Evolutionary conservation across 2,888 invertebrate genomes (phyloP).

Genomic region (Mantis religiosa): DNA sequence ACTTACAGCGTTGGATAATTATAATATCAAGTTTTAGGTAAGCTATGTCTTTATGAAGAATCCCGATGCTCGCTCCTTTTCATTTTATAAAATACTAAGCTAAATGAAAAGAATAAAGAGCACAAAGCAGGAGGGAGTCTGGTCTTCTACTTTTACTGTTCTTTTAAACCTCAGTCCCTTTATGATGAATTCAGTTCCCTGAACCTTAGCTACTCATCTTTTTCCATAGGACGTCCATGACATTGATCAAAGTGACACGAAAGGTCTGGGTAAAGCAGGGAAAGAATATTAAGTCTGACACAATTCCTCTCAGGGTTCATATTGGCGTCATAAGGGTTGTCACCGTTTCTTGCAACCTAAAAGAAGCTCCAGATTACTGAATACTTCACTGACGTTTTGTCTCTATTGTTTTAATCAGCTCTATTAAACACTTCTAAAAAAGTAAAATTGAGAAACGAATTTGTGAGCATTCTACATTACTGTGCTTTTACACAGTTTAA

Average conservation of each 20-base stretch:
- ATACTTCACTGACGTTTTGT: too few species aligned
- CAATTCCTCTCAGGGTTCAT: neutral
- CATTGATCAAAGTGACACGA: neutral
- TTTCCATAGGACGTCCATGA: neutral
- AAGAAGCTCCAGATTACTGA: neutral
- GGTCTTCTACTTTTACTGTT: neutral
- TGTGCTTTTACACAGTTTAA: too few species aligned
- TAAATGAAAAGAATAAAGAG: too few species aligned
- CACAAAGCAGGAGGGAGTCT: too few species aligned
- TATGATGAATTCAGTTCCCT: neutral
- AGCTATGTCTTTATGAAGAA: too few species aligned
- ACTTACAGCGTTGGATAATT: too few species aligned
- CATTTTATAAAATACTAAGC: too few species aligned
- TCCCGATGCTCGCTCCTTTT: too few species aligned
- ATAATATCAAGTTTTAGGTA: too few species aligned
- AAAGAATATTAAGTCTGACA: neutral
- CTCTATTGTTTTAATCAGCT: neutral
- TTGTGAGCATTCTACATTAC: too few species aligned
- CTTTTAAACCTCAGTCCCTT: neutral
- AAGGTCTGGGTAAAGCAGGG: neutral
- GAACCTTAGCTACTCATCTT: neutral
- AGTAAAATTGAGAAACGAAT: too few species aligned
- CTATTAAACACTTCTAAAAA: too few species aligned
- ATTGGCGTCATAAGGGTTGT: neutral
- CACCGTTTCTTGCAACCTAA: neutral